Base-by-base conservation (phyloP, 2,888 invertebrate species). In the Argynnis bischoffii region DNA sequence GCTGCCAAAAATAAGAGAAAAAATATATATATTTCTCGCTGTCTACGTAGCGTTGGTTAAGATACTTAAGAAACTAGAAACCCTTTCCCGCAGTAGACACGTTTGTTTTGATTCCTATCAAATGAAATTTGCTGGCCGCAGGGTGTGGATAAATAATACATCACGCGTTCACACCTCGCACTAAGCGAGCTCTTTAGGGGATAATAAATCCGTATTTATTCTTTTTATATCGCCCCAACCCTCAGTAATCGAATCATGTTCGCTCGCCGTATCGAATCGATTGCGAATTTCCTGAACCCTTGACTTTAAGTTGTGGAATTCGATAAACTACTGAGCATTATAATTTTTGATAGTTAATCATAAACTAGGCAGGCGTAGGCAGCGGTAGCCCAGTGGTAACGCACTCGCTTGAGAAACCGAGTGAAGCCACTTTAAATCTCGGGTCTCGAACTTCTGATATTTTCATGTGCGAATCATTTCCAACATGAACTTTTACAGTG, bases 121-220 rank as follows among this genome's bases (percentile, higher is more conserved):
- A 89, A 91, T 89, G 83, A 82, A 90, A 89, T 89, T 88, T 82
- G 81, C 83, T 81, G 80, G 80, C 90, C 90, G 83, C 89, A 88
- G 82, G 86, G 81, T 75, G 77, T 76, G 71, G 76, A 88, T 91
- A 88, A 92, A 92, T 92, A 92, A 89, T 89, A 86, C 89, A 92
- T 82, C 81, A 81, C 82, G 79, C 82, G 87, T 91, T 90, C 90
- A 81, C 92, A 91, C 92, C 89, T 91, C 79, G 77, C 83, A 81
- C 88, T 90, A 89, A 90, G 86, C 85, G 84, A 70, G 78, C 82
- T 84, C 92, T 89, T 88, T 86, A 86, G 91, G 92, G 92, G 84
- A 88, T 89, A 89, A 92, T 92, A 92, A 92, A 92, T 92, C 91
- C 90, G 87, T 91, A 90, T 92, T 92, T 92, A 90, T 90, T 91